Evolutionary conservation across 2,888 invertebrate genomes (phyloP).

Genomic region (Ormyrus pomaceus): DNA sequence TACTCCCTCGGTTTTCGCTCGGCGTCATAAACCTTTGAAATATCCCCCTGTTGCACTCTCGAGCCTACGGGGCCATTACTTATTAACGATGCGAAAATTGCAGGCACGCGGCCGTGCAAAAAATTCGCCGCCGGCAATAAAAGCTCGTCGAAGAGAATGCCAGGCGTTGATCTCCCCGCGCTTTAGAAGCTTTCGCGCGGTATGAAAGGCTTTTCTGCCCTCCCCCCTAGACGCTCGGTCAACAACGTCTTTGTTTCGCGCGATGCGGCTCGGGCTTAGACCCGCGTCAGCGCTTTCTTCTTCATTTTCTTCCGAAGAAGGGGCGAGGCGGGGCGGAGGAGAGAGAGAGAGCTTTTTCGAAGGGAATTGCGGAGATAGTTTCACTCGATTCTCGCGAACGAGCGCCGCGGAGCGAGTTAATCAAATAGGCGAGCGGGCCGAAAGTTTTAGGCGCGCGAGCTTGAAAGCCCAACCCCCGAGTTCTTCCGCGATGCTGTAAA

Average conservation of each 20-base stretch:
- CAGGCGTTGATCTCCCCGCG: background rate
- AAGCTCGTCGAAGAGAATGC: constrained; percentile 1
- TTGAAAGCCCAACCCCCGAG: background rate
- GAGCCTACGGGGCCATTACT: background rate
- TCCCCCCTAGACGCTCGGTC: constrained; percentile 66
- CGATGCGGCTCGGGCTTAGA: no score
- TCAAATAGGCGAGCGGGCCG: constrained; percentile 7
- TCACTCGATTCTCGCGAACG: constrained; percentile 2
- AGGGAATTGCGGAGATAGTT: constrained; percentile 13
- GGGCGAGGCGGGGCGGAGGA: no score
- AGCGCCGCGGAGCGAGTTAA: background rate
- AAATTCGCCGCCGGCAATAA: constrained; percentile 13
- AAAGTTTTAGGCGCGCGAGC: background rate
- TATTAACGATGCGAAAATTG: constrained; percentile 42
- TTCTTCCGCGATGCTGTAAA: no score
- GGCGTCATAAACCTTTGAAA: constrained; percentile 13
- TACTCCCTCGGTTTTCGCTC: background rate
- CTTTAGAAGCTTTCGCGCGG: background rate
- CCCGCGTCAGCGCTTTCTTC: no score
- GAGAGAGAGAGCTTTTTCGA: background rate
- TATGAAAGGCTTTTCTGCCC: constrained; percentile 25
- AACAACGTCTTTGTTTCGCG: constrained; percentile 68
- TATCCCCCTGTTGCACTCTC: background rate
- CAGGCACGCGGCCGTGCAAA: background rate
- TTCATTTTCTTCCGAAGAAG: background rate